Conservation (phyloP, 2,113 vertebrate species). For the Irena cyanogastra region DNA sequence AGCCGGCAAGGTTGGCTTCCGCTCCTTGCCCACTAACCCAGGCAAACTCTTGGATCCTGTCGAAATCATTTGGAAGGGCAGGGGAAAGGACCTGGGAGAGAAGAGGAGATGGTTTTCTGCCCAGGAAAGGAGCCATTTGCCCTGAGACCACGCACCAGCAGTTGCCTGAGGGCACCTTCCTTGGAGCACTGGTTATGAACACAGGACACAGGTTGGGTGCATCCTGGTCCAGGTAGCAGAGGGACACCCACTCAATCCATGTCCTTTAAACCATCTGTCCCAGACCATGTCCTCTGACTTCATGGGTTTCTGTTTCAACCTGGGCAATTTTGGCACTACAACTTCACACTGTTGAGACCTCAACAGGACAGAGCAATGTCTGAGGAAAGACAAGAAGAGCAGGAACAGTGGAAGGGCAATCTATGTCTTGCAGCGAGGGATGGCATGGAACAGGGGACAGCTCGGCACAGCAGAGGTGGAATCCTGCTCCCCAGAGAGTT, state of each 20-base stretch:
- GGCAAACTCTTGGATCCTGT: background rate
- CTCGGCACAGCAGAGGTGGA: background rate
- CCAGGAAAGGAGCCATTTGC: background rate
- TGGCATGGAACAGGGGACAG: background rate
- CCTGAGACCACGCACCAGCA: background rate
- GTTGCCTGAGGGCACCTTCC: background rate
- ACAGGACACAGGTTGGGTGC: too few species aligned
- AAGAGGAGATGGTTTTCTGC: background rate
- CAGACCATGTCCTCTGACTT: background rate
- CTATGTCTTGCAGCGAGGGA: fast-evolving
- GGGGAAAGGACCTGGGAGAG: background rate
- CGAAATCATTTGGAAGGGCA: background rate
- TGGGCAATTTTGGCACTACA: background rate
- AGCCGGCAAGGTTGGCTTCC: background rate
- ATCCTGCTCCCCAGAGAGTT: background rate
- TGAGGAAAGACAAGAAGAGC: background rate
- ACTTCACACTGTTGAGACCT: background rate
- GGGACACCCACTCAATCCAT: background rate
- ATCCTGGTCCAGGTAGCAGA: background rate
- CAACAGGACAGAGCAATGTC: background rate
- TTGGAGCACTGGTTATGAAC: background rate
- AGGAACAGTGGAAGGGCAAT: background rate
- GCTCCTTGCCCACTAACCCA: background rate
- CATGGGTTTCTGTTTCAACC: background rate
- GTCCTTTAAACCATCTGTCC: background rate